Percentiles rank a stretch among this genome's conserved stretches.
Evolutionary conservation across 2,797 vertebrate genomes (phyloP).

Genomic region (Spheniscus humboldti): DNA sequence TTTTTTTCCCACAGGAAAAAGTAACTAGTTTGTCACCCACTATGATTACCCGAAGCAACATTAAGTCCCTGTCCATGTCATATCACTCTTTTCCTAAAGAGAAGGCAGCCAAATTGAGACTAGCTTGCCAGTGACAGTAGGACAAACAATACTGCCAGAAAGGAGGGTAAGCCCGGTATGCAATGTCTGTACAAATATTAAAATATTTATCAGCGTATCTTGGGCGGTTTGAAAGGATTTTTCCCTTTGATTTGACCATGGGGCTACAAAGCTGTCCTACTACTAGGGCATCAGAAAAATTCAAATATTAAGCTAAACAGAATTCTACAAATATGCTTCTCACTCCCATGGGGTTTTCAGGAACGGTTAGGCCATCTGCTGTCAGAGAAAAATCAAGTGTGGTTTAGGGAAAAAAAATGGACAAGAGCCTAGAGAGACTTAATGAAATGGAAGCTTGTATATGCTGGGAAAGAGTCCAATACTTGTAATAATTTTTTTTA

Average conservation of each 20-base stretch:
- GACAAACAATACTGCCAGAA: neutral
- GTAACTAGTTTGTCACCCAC: neutral
- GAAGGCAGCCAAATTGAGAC: neutral
- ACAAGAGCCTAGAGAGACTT: constrained; percentile 44
- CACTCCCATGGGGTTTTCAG: constrained; percentile 31
- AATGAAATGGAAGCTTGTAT: constrained; percentile 57
- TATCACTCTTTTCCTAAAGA: neutral
- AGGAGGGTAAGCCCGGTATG: neutral
- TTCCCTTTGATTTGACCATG: neutral
- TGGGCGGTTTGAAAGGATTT: neutral
- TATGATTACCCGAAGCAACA: neutral
- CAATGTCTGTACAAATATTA: neutral
- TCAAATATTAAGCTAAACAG: constrained; percentile 14
- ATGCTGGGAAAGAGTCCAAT: neutral
- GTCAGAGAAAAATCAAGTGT: constrained; percentile 38
- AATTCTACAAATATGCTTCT: constrained; percentile 56
- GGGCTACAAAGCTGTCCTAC: constrained; percentile 36
- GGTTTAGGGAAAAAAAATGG: constrained; percentile 34
- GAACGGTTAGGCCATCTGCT: constrained; percentile 51
- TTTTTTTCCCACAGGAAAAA: neutral
- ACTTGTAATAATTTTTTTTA: neutral
- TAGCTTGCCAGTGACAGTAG: neutral
- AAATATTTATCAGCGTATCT: neutral
- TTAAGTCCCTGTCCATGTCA: neutral
- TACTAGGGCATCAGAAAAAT: constrained; percentile 34